Base-by-base conservation (phyloP, 1,140 invertebrate genomes). In the Diploscapter pachys region DNA sequence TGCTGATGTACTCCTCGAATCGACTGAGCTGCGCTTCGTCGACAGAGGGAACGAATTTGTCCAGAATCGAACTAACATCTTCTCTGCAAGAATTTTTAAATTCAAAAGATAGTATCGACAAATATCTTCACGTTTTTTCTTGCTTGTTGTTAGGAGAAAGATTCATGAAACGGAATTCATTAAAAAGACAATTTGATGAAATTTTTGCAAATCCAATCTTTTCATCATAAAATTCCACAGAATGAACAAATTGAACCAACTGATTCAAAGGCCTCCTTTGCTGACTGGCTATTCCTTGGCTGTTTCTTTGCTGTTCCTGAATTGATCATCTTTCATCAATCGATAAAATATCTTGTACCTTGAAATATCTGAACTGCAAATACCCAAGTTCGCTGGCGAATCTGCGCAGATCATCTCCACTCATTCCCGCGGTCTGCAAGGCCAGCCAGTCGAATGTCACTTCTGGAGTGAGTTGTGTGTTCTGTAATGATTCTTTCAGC, bases 301-400 rank as follows among this genome's bases (percentile, higher is more conserved):
- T 31, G 31, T 31, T 31, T 31, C 31, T 31, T 31, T 31, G 31
- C 31, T 31, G 31, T 31, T 31, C 31, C 31, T 31, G 31, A 31
- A 31, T 0, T 31, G 31, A 31, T 31, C 31, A 31, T 31, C 31
- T 31, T 31, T 31, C 31, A 31, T 31, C 31, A 31, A 31, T 31
- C 31, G 31, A 31, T 31, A 31, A 31, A 31, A 31, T 31, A 31
- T 31, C 31, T 31, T 6, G 11, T 53, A 68, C 66, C 50, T 68
- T 68, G 66, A 9, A 54, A 13, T 68, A 55, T 68, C 66, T 68
- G 48, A 68, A 68, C 51, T 68, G 66, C 6, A 11, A 52, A 54
- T 68, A 68, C 13, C 52, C 66, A 9, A 68, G 51, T 68, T 68
- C 66, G 6, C 52, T 9, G 11, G 66, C 8, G 9, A 68, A 53